These are phyloP conservation scores for Agelastica alni DNA, from an alignment of 2,888 invertebrate species.

Conservation along the genomic window DNA sequence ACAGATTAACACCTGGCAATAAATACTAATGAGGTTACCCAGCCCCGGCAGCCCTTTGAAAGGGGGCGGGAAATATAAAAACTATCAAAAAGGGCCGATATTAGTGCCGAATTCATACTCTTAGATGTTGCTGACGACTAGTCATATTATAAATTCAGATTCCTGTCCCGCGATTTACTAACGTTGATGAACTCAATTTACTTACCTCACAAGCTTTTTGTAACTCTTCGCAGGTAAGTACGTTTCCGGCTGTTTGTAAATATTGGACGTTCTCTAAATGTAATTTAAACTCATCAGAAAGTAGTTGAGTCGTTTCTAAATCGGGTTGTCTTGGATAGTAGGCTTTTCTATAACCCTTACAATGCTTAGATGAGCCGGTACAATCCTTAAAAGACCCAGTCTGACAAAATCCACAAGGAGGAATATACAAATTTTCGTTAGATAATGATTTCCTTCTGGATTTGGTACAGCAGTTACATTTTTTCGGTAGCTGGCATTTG, in stretches of 20 bases:
- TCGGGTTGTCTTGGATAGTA: constrained; percentile 55
- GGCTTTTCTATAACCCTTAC: constrained; percentile 49
- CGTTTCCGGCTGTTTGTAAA: constrained; percentile 70
- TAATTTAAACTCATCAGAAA: constrained; percentile 72
- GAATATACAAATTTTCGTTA: constrained; percentile 63
- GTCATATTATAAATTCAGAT: too few species aligned
- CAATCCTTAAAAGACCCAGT: constrained; percentile 51
- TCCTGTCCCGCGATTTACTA: too few species aligned
- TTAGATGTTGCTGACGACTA: too few species aligned
- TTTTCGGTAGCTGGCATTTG: constrained; percentile 22
- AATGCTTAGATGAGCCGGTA: constrained; percentile 40
- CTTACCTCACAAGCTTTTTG: constrained; percentile 56
- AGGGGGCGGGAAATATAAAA: too few species aligned
- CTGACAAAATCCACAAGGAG: constrained; percentile 57
- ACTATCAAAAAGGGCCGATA: too few species aligned
- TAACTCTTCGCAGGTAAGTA: constrained; percentile 65
- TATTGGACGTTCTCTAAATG: constrained; percentile 76
- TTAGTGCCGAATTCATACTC: too few species aligned
- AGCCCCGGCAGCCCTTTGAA: too few species aligned
- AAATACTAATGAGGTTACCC: too few species aligned
- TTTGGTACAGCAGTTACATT: constrained; percentile 48
- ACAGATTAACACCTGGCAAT: too few species aligned
- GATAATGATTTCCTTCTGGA: constrained; percentile 62
- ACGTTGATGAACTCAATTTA: too few species aligned
- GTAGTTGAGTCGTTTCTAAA: constrained; percentile 66